Evolutionary conservation across 2,888 invertebrate species (phyloP).

Genomic region (Lycia hirtaria): DNA sequence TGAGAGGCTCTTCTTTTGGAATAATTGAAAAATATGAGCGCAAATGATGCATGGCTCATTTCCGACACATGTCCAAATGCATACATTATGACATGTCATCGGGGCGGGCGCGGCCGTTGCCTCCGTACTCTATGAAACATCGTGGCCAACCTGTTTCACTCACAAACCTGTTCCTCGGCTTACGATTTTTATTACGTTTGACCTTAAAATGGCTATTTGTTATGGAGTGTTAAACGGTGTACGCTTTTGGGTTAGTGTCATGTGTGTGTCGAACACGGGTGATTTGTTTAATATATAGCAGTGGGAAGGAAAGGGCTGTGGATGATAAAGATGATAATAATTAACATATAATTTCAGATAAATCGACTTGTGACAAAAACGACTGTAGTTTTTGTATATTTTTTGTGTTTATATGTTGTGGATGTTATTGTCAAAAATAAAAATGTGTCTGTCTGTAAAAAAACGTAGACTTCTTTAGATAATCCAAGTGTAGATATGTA

Average conservation of each 20-base stretch:
- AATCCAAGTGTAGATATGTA: too few species aligned
- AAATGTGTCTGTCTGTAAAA: too few species aligned
- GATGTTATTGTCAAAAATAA: too few species aligned
- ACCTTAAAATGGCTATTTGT: slow-evolving; percentile 24
- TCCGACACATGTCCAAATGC: slow-evolving; percentile 6
- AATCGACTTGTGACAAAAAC: too few species aligned
- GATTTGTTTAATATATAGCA: too few species aligned
- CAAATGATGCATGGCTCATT: background rate
- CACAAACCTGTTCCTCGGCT: slow-evolving; percentile 63
- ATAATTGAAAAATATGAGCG: background rate
- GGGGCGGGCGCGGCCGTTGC: slow-evolving; percentile 66
- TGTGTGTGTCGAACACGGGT: background rate
- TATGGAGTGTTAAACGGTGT: slow-evolving; percentile 20
- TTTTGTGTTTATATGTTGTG: too few species aligned
- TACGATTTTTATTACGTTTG: slow-evolving; percentile 26
- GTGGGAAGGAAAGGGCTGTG: too few species aligned
- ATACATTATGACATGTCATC: slow-evolving; percentile 70
- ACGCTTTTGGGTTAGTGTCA: slow-evolving; percentile 8
- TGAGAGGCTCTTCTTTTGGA: too few species aligned
- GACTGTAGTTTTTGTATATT: too few species aligned
- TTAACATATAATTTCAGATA: too few species aligned
- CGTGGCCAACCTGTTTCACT: slow-evolving; percentile 14
- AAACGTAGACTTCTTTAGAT: too few species aligned
- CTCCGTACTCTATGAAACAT: slow-evolving; percentile 60
- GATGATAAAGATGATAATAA: too few species aligned